Conservation (phyloP, 1,140 invertebrate genomes). For the Ptiloglossa arizonensis region DNA sequence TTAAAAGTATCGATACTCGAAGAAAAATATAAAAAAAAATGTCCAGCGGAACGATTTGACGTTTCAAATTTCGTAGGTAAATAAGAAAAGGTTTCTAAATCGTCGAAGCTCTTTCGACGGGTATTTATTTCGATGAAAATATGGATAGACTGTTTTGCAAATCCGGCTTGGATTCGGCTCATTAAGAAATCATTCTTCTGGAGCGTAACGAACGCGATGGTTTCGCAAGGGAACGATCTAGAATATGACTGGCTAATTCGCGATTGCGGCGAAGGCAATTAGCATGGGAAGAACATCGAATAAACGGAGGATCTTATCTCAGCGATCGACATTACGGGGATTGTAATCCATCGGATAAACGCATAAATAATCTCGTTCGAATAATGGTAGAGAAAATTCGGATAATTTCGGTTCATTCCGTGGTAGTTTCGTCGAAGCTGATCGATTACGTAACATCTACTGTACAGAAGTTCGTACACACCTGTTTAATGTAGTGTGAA, state of each 20-base stretch:
- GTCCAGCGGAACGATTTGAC: too few relatives aligned
- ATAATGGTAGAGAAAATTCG: too few relatives aligned
- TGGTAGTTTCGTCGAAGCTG: too few relatives aligned
- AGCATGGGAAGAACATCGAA: not conserved
- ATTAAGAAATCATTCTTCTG: conserved; percentile 61
- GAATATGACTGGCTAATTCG: conserved; percentile 15
- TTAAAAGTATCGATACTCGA: too few relatives aligned
- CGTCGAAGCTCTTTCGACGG: too few relatives aligned
- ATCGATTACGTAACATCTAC: too few relatives aligned
- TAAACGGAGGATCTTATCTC: not conserved
- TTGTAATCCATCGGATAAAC: not conserved
- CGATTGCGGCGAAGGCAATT: not conserved
- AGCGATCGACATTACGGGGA: too few relatives aligned
- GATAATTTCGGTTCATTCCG: too few relatives aligned
- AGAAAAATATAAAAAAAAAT: not conserved
- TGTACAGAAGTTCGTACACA: too few relatives aligned
- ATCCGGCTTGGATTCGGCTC: conserved; percentile 27
- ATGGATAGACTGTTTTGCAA: not conserved
- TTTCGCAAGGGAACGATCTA: conserved; percentile 41
- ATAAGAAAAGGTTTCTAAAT: not conserved
- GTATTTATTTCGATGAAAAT: not conserved
- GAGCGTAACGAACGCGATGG: conserved; percentile 33
- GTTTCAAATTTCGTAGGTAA: not conserved
- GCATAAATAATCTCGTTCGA: too few relatives aligned
- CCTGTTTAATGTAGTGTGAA: too few relatives aligned